These are phyloP conservation scores for Nansenia antarctica DNA, from an alignment of 2,113 vertebrate species.

Conservation along the genomic window DNA sequence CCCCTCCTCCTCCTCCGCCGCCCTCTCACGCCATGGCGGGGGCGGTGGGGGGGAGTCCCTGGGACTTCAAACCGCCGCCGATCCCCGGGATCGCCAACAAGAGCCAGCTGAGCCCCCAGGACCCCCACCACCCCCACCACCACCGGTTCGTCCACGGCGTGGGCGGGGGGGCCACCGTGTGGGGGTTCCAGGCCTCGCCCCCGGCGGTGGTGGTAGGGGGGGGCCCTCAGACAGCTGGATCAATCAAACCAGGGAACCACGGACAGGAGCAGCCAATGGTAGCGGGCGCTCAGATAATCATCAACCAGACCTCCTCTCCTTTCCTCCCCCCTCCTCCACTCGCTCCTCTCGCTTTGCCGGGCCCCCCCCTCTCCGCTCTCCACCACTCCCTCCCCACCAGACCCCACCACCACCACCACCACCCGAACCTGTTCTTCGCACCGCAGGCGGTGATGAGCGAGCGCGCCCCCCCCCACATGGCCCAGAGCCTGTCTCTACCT, in stretches of 20 bases:
- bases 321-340: slow-evolving; percentile 67
- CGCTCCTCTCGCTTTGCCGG: slow-evolving; percentile 63
- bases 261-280: slow-evolving; percentile 66
- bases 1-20: slow-evolving; percentile 59
- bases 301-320: slow-evolving; percentile 71
- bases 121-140: slow-evolving; percentile 48
- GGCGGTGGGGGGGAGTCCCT: slow-evolving; percentile 51
- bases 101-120: slow-evolving; percentile 55
- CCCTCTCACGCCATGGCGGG: slow-evolving; percentile 46
- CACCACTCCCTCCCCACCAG: slow-evolving; percentile 61
- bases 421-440: slow-evolving; percentile 72
- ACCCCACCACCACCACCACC: too few species aligned
- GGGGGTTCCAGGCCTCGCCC: slow-evolving; percentile 70
- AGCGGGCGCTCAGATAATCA: slow-evolving; percentile 66
- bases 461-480: slow-evolving; percentile 56
- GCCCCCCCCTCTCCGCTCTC: slow-evolving; percentile 68
- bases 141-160: slow-evolving; percentile 61
- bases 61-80: slow-evolving; percentile 57
- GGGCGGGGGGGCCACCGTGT: slow-evolving; percentile 59
- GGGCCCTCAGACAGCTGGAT: slow-evolving; percentile 60
- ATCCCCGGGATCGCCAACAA: slow-evolving; percentile 57
- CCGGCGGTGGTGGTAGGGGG: too few species aligned
- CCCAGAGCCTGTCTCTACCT: slow-evolving; percentile 68
- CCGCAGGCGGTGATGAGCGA: slow-evolving; percentile 68
- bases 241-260: slow-evolving; percentile 64